Evolutionary conservation across 1,140 invertebrate species (phyloP).

Genomic region (Bursaphelenchus mucronatus): DNA sequence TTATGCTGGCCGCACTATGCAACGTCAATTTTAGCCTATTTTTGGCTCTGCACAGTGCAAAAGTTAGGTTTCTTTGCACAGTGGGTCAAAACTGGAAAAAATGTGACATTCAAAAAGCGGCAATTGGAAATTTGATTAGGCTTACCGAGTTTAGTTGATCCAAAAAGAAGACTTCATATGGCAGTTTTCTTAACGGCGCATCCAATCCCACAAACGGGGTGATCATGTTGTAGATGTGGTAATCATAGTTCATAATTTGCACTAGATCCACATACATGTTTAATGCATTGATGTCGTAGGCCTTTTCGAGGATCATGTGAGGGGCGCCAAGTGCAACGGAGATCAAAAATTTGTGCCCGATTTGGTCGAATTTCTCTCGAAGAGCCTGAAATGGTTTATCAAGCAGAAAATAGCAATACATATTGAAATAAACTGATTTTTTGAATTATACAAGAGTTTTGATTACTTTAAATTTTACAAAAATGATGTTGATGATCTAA

Average conservation of each 20-base stretch:
- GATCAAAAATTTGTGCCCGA: conserved; percentile 23
- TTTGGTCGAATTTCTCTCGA: conserved; percentile 23
- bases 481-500: too few relatives aligned
- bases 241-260: conserved; percentile 55
- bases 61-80: too few relatives aligned
- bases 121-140: neutral
- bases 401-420: too few relatives aligned
- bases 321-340: conserved; percentile 38
- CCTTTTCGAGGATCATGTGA: conserved; percentile 35
- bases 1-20: too few relatives aligned
- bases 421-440: too few relatives aligned
- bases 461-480: too few relatives aligned
- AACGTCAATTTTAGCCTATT: neutral
- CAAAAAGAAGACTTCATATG: conserved; percentile 37
- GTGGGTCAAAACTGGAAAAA: neutral
- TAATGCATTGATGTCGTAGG: conserved; percentile 37
- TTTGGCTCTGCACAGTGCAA: conserved; percentile 5
- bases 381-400: conserved; percentile 29
- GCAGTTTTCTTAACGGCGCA: conserved; percentile 33
- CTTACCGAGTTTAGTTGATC: conserved; percentile 46
- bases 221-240: conserved; percentile 35
- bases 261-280: conserved; percentile 47
- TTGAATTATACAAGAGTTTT: too few relatives aligned
- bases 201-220: conserved; percentile 51
- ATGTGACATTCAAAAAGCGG: neutral